Conservation (phyloP, 64 coral and sea anemone species). For the Actinia tenebrosa region DNA sequence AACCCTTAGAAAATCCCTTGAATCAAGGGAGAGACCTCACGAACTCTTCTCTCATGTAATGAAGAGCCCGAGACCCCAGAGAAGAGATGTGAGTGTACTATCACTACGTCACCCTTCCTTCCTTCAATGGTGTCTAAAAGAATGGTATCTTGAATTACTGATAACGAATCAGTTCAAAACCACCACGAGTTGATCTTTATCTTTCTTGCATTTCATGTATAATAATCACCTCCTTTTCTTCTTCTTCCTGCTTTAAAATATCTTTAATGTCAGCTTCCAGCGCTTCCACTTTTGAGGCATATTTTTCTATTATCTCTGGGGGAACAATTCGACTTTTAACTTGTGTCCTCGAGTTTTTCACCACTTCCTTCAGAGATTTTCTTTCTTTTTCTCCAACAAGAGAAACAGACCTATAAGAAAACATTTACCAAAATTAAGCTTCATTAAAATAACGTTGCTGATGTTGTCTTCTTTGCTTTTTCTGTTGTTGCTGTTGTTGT, state of each 20-base stretch:
- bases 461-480: background rate
- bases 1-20: too few relatives aligned
- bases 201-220: background rate
- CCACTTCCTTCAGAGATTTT: slow-evolving; percentile 85
- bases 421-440: background rate
- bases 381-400: slow-evolving; percentile 92
- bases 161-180: too few relatives aligned
- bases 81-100: background rate
- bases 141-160: too few relatives aligned
- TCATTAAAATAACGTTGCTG: too few relatives aligned
- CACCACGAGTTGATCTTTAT: background rate
- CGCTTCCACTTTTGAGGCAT: slow-evolving; percentile 61
- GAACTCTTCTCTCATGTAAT: too few relatives aligned
- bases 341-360: slow-evolving; percentile 77
- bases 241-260: slow-evolving; percentile 83
- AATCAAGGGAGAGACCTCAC: too few relatives aligned
- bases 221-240: slow-evolving; percentile 85
- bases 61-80: background rate
- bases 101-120: too few relatives aligned
- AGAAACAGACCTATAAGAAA: slow-evolving; percentile 60
- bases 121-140: too few relatives aligned
- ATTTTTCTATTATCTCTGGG: slow-evolving; percentile 87
- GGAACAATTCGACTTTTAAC: slow-evolving; percentile 87
- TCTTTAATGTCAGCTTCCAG: slow-evolving; percentile 70
- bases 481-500: background rate